A percentile compares a stretch with the other conserved stretches of the same genome.
phyloP scores from a whole-genome alignment of 2,888 invertebrate genomes.

The Drosophila nr. perissopoda region DNA sequence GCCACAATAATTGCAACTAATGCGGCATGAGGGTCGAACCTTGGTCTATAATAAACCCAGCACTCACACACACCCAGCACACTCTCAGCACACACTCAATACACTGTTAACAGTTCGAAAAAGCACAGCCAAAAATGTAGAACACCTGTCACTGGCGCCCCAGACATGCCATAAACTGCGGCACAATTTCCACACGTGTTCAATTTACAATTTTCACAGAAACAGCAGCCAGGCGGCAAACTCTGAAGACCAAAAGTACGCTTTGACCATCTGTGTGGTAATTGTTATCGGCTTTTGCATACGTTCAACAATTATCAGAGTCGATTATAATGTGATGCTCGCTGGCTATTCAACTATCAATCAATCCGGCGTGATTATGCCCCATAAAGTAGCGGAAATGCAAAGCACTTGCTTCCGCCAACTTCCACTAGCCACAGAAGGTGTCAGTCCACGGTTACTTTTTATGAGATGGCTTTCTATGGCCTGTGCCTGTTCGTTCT shows the following conservation, averaged over 20 bases:
- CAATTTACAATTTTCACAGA: constrained; percentile 52
- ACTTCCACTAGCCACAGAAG: constrained; percentile 35
- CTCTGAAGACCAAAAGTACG: constrained; percentile 54
- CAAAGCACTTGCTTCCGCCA: constrained; percentile 67
- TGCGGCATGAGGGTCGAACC: constrained; percentile 70
- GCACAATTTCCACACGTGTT: constrained; percentile 44
- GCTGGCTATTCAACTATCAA: constrained; percentile 52
- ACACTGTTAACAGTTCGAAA: constrained; percentile 13
- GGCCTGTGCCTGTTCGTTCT: constrained; percentile 26
- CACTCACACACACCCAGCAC: constrained; percentile 2
- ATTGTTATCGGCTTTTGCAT: constrained; percentile 26
- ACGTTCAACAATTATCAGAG: constrained; percentile 12
- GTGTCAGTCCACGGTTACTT: constrained; percentile 39
- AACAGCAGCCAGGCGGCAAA: constrained; percentile 35
- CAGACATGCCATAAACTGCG: constrained; percentile 14
- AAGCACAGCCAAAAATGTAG: constrained; percentile 50
- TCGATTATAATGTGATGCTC: constrained; percentile 40
- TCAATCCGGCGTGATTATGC: constrained; percentile 32
- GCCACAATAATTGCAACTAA: constrained; percentile 80
- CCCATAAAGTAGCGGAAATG: constrained; percentile 59
- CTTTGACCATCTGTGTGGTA: constrained; percentile 12
- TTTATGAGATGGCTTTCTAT: constrained; percentile 46
- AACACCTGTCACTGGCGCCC: constrained; percentile 53
- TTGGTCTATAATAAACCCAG: constrained; percentile 62
- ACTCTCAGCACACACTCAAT: constrained; percentile 4